These are phyloP conservation scores for Cephus sareptanus DNA, from an alignment of 2,888 invertebrate genomes.

Conservation along the genomic window DNA sequence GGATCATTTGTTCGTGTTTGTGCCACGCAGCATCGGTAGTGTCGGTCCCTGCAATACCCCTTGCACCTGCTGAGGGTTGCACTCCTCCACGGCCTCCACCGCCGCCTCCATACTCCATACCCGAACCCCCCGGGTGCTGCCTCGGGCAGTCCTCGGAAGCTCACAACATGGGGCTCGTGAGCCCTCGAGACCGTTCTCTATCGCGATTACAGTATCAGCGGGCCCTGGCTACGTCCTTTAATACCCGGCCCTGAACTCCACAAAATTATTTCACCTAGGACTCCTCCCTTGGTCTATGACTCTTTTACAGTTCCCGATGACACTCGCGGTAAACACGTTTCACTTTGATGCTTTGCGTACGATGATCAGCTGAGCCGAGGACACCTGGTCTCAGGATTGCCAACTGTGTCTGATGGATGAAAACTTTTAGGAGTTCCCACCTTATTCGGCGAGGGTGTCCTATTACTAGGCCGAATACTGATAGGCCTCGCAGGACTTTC, in stretches of 20 bases:
- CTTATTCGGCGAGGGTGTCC: neutral
- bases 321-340: neutral
- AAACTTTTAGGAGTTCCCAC: neutral
- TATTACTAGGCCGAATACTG: neutral
- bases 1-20: slow-evolving; percentile 65
- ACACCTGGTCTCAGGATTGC: neutral
- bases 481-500: neutral
- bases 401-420: neutral
- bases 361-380: neutral
- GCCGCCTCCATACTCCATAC: slow-evolving; percentile 63
- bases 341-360: neutral
- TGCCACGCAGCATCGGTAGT: slow-evolving; percentile 65
- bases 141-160: slow-evolving; percentile 56
- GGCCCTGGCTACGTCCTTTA: neutral
- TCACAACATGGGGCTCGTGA: slow-evolving; percentile 61
- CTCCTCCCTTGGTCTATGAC: neutral
- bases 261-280: neutral
- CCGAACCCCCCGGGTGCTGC: slow-evolving; percentile 53
- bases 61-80: slow-evolving; percentile 58
- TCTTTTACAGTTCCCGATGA: slow-evolving; percentile 1
- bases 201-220: slow-evolving; percentile 2
- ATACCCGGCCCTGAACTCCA: neutral
- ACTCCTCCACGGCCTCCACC: slow-evolving; percentile 55
- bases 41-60: slow-evolving; percentile 60
- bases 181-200: slow-evolving; percentile 36